Conservation (phyloP, 2,797 vertebrate species). For the Alectoris magna region DNA sequence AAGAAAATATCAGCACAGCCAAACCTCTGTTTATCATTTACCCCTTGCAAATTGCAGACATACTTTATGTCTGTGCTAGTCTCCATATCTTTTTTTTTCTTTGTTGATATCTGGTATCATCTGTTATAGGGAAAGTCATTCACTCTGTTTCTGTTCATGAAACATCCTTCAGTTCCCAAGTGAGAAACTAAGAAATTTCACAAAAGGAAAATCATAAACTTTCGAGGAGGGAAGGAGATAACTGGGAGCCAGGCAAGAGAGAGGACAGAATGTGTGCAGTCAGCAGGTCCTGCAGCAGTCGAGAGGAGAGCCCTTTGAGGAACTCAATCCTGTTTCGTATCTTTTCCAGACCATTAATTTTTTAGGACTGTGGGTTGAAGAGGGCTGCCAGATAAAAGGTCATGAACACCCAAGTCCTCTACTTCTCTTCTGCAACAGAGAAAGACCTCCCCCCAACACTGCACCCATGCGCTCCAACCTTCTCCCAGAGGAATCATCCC, state of each 20-base stretch:
- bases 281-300: background rate
- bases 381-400: background rate
- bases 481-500: background rate
- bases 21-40: conserved; percentile 24
- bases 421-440: background rate
- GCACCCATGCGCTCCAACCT: background rate
- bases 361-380: background rate
- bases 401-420: background rate
- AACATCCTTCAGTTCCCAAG: background rate
- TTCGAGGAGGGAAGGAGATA: background rate
- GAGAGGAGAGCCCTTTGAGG: background rate
- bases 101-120: background rate
- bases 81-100: background rate
- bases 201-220: background rate
- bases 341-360: background rate
- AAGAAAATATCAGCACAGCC: background rate
- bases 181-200: background rate
- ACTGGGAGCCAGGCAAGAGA: background rate
- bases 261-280: background rate
- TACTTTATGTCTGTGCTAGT: background rate
- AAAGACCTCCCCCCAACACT: background rate
- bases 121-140: background rate
- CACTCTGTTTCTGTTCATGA: background rate
- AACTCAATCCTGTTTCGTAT: background rate
- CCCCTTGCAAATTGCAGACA: background rate